Evolutionary conservation across 2,113 vertebrate species (phyloP).

Genomic region (Myotis lucifugus): DNA sequence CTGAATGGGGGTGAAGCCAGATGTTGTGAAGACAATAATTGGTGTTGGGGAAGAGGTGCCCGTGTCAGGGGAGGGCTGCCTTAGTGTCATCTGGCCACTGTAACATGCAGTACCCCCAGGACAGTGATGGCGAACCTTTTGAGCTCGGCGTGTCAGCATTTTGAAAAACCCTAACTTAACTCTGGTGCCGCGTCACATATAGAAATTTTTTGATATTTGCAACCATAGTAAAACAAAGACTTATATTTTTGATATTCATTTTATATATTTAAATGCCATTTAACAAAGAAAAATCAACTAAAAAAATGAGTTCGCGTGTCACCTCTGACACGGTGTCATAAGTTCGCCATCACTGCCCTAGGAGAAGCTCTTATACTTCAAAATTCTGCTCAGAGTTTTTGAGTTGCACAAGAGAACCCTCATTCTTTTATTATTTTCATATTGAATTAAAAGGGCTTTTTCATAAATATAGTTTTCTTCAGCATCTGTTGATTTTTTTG

Average conservation of each 20-base stretch:
- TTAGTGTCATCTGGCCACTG: background rate
- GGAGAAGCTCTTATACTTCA: conserved; percentile 37
- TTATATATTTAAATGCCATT: no score
- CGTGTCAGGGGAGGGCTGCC: no score
- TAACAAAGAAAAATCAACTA: no score
- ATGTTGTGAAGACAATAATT: background rate
- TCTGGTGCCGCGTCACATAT: no score
- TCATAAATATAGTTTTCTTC: conserved; percentile 77
- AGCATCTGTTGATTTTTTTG: conserved; percentile 79
- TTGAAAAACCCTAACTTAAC: no score
- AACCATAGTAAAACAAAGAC: no score
- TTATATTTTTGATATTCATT: no score
- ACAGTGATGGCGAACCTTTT: no score
- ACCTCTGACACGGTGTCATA: no score
- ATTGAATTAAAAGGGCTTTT: conserved; percentile 77
- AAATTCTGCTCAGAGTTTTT: conserved; percentile 47
- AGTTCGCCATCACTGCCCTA: background rate
- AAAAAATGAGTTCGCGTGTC: no score
- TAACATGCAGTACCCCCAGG: background rate
- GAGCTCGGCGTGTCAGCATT: no score
- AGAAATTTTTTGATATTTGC: no score
- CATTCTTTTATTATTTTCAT: conserved; percentile 72
- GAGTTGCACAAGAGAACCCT: conserved; percentile 32
- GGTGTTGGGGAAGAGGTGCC: background rate
- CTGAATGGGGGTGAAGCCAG: background rate